Evolutionary conservation across 2,888 invertebrate species (phyloP).

Genomic region (Hydropsyche betteni): DNA sequence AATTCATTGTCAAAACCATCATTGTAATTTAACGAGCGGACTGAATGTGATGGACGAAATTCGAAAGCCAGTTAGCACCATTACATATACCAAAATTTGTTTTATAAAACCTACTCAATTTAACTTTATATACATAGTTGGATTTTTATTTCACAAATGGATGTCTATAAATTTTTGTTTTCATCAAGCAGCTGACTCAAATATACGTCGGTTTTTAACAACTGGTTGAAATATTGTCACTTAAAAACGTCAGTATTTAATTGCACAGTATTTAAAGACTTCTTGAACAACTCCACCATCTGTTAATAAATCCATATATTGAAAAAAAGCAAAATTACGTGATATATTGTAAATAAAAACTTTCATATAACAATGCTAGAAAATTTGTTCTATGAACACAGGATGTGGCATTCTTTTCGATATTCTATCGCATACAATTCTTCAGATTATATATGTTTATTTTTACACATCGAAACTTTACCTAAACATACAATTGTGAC

Average conservation of each 20-base stretch:
- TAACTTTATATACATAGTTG: slow-evolving; percentile 30
- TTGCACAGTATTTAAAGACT: slow-evolving; percentile 39
- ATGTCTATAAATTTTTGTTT: slow-evolving; percentile 9
- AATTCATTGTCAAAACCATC: too few relatives aligned
- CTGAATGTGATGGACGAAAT: slow-evolving; percentile 25
- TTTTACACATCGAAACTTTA: slow-evolving; percentile 44
- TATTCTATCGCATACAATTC: slow-evolving; percentile 51
- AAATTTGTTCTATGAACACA: slow-evolving; percentile 52
- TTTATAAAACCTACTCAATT: slow-evolving; percentile 51
- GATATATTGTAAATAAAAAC: slow-evolving; percentile 36
- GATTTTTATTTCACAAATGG: slow-evolving; percentile 13
- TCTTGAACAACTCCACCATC: slow-evolving; percentile 13
- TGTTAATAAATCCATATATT: slow-evolving; percentile 25
- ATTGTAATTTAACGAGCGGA: not conserved
- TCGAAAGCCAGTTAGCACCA: slow-evolving; percentile 43
- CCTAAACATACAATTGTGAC: slow-evolving; percentile 51
- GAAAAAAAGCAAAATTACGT: slow-evolving; percentile 31
- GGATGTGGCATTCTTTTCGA: slow-evolving; percentile 52
- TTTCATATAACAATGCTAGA: slow-evolving; percentile 47
- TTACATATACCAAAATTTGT: slow-evolving; percentile 46
- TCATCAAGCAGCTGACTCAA: slow-evolving; percentile 8
- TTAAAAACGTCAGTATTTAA: slow-evolving; percentile 32
- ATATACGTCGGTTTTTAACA: slow-evolving; percentile 13
- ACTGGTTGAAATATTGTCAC: not conserved
- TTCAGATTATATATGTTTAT: slow-evolving; percentile 48